phyloP scores from a whole-genome alignment of 2,797 vertebrate species.

The Eurystomus glaucurus region DNA sequence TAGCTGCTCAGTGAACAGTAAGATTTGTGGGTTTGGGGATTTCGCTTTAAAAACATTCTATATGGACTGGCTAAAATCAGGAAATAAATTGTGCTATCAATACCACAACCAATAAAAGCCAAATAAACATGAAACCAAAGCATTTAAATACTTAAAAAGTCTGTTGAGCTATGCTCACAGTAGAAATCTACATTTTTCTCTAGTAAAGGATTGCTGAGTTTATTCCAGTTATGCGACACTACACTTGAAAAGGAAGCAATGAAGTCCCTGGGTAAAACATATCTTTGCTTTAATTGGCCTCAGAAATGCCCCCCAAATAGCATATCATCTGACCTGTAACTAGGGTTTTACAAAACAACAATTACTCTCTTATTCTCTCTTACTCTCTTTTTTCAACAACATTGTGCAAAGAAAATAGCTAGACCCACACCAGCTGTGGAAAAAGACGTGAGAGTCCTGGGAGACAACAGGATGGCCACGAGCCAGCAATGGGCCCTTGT shows the following conservation, averaged over 20 bases:
- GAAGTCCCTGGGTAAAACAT: neutral
- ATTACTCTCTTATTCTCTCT: neutral
- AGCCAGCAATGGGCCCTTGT: no score
- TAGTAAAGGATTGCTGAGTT: neutral
- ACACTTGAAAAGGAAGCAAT: slow-evolving; percentile 37
- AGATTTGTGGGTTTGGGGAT: neutral
- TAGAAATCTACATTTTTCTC: neutral
- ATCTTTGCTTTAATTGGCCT: neutral
- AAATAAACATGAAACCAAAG: neutral
- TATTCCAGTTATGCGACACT: slow-evolving; percentile 25
- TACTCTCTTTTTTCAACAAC: neutral
- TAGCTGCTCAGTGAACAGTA: neutral
- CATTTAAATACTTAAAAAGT: neutral
- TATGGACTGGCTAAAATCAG: neutral
- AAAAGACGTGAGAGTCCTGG: no score
- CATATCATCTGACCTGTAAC: neutral
- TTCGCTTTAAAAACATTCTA: neutral
- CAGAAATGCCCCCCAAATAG: neutral
- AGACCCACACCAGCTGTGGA: no score
- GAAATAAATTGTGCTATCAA: neutral
- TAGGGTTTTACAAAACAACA: neutral
- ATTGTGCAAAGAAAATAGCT: neutral
- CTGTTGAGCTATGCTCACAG: neutral
- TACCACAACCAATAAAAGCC: neutral
- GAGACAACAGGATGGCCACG: no score